Conservation (phyloP, 2,113 vertebrate species). For the Pachyramphus minor region DNA sequence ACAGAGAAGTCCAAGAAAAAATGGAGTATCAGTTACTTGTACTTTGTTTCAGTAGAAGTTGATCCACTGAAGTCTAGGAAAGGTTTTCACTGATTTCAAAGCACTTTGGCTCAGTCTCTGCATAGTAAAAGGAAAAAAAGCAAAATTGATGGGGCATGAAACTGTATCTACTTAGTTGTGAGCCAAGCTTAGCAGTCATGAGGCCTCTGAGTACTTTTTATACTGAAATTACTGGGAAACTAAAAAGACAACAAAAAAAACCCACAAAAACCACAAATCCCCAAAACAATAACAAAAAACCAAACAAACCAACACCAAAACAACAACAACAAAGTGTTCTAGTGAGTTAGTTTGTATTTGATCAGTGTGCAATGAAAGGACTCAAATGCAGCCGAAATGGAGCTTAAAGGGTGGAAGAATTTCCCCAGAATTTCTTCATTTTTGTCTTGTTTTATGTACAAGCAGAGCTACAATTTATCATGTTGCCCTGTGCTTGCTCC, state of each 20-base stretch:
- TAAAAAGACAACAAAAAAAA: neutral
- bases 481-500: neutral
- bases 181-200: neutral
- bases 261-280: no score
- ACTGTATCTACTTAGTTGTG: neutral
- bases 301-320: no score
- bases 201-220: neutral
- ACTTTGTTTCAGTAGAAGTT: neutral
- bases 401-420: neutral
- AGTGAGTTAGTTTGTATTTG: neutral
- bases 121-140: neutral
- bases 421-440: neutral
- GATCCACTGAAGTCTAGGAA: neutral
- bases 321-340: neutral
- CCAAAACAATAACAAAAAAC: no score
- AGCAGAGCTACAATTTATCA: neutral
- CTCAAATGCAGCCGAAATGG: neutral
- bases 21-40: neutral
- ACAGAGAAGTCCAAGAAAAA: neutral
- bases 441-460: rapidly evolving
- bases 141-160: neutral
- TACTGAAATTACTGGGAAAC: neutral
- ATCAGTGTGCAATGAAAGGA: neutral
- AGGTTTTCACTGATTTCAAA: neutral
- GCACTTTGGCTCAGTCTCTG: neutral